These are phyloP conservation scores for Aplysina aerophoba DNA, from an alignment of 37 sponge, comb jelly and placozoan genomes.

Conservation along the genomic window DNA sequence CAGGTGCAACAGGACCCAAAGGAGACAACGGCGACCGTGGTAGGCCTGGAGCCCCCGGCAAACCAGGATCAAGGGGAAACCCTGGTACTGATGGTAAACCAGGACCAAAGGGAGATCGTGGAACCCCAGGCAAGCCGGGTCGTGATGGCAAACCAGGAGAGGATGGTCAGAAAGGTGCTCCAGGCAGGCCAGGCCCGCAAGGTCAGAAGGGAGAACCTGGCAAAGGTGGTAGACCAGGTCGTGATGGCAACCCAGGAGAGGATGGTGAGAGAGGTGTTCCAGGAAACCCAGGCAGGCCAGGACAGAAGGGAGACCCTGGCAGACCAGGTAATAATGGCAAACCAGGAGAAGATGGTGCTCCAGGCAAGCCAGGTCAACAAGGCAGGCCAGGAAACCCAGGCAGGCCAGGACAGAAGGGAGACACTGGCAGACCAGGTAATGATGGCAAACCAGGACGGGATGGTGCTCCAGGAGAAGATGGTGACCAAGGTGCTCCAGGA, in stretches of 20 bases:
- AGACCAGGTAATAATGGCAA: constrained; percentile 3
- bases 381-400: constrained; percentile 29
- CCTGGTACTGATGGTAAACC: too few species aligned
- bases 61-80: too few species aligned
- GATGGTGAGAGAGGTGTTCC: neutral
- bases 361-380: constrained; percentile 17
- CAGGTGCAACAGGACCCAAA: constrained; percentile 1
- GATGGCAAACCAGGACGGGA: too few species aligned
- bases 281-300: neutral
- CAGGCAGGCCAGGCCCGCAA: too few species aligned
- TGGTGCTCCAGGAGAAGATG: too few species aligned
- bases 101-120: too few species aligned
- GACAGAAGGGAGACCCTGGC: too few species aligned
- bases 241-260: neutral
- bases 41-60: too few species aligned
- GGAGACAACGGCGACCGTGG: neutral
- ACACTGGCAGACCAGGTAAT: too few species aligned
- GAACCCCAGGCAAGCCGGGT: constrained; percentile 17
- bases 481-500: too few species aligned
- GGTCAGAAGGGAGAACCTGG: too few species aligned
- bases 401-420: neutral
- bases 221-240: neutral
- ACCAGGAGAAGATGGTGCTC: constrained; percentile 2
- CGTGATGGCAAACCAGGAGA: neutral
- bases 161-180: neutral